Conservation (phyloP, 2,797 vertebrate species). For the Lagodon rhomboides region DNA sequence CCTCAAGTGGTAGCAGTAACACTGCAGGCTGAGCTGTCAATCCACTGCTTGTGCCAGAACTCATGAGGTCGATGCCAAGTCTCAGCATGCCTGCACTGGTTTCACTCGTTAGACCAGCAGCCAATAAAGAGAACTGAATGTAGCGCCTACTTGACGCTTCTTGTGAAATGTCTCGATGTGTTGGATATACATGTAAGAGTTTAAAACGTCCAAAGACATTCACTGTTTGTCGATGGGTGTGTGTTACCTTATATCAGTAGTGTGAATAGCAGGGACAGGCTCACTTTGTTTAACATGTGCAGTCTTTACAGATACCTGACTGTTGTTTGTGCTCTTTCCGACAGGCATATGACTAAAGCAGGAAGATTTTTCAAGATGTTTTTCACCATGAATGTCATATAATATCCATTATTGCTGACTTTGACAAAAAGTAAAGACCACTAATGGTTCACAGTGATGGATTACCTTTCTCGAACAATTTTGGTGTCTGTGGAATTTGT, state of each 20-base stretch:
- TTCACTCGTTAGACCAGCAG: conserved; percentile 46
- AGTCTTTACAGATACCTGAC: background rate
- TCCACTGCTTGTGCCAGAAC: conserved; percentile 36
- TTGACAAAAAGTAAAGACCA: background rate
- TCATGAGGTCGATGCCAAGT: conserved; percentile 49
- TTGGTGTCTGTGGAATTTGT: conserved; percentile 2
- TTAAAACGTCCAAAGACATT: conserved; percentile 24
- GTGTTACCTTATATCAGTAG: background rate
- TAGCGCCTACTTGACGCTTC: conserved; percentile 45
- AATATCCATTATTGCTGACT: conserved; percentile 1
- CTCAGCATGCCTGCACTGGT: conserved; percentile 60
- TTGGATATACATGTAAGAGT: conserved; percentile 5
- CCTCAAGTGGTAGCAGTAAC: conserved; percentile 46
- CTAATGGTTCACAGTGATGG: background rate
- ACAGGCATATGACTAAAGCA: too few species aligned
- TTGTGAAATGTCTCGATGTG: conserved; percentile 42
- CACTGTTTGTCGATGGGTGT: background rate
- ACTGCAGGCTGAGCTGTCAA: conserved; percentile 42
- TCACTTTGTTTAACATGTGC: background rate
- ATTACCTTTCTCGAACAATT: background rate
- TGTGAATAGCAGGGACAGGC: background rate
- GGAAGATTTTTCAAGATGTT: too few species aligned
- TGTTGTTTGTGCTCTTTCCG: background rate
- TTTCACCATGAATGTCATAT: too few species aligned
- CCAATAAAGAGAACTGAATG: conserved; percentile 40